Evolutionary conservation across 2,113 vertebrate genomes (phyloP), one percentile per base, ranked within the genome.

Genomic region (Oceanites oceanicus): DNA sequence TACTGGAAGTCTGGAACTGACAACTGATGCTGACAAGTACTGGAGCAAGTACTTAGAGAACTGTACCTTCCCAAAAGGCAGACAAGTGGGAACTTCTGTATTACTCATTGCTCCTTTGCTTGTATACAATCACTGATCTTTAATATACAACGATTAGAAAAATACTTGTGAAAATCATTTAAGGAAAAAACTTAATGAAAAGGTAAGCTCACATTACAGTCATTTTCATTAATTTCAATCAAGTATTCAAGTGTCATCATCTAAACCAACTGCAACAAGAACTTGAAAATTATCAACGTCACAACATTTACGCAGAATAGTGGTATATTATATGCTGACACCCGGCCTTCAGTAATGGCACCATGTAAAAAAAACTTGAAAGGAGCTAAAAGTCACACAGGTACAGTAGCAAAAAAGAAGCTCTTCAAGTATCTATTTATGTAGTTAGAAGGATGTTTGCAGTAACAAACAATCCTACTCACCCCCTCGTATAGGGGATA

Each of bases 401-500:
- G 44, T 32, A 59, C 38, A 83, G 56, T 19, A 79, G 50, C 38
- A 78, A 61, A 34, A 34, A n/a, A 52, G 15, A 74, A 91, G 63
- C 76, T 36, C 50, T 81, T 81, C 76, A 85, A 76, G 59, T 8
- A 58, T 23, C 12, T 16, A 15, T 26, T 23, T 32, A 58, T 27
- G 56, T 59, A 92, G 59, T 20, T 71, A 38, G 23, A 32, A 88
- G 27, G 40, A 79, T 34, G 66, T 50, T 13, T 74, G 88, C 58
- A 84, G 59, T 9, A 53, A 74, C 45, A 59, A 62, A 47, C 25
- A 44, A 58, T 44, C 59, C 55, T 40, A 20, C 21, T 71, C 17
- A 19, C 10, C 13, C 30, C 34, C 25, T 38, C 2, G 0, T 36
- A n/a, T 0, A 52, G 34, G 19, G 26, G 42, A 52, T 3, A 59